These are phyloP conservation scores for Zaprionus taronus DNA, from an alignment of 1,140 invertebrate genomes.

Conservation along the genomic window DNA sequence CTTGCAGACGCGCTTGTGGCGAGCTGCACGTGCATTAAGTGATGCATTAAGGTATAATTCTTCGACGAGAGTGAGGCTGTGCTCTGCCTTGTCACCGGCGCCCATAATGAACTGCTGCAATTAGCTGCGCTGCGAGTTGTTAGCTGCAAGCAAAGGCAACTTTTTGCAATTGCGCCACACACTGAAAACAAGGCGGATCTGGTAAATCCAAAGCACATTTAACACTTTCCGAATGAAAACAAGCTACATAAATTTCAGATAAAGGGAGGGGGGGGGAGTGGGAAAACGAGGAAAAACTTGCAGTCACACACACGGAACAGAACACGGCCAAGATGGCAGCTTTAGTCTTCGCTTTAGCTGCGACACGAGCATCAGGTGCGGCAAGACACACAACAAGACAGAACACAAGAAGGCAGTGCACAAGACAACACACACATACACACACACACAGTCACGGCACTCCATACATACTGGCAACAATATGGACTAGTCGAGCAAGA, in stretches of 20 bases:
- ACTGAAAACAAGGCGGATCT: constrained; percentile 29
- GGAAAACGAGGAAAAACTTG: constrained; percentile 62
- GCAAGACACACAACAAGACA: constrained; percentile 17
- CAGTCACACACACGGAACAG: constrained; percentile 28
- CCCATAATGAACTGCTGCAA: constrained; percentile 58
- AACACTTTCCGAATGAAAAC: constrained; percentile 74
- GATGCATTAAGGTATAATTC: constrained; percentile 10
- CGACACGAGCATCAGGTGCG: constrained; percentile 64
- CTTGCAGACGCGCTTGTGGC: neutral
- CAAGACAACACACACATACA: constrained; percentile 21
- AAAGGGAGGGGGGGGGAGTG: constrained; percentile 8
- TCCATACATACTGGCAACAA: constrained; percentile 11
- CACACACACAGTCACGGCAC: neutral
- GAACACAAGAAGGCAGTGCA: constrained; percentile 4
- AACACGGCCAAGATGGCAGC: constrained; percentile 23
- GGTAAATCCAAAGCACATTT: constrained; percentile 68
- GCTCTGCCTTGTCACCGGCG: neutral
- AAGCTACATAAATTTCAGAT: constrained; percentile 76
- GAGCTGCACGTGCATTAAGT: constrained; percentile 3
- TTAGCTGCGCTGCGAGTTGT: constrained; percentile 53
- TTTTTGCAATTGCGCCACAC: constrained; percentile 48
- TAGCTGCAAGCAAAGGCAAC: constrained; percentile 41
- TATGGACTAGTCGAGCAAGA: neutral
- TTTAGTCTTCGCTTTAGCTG: neutral
- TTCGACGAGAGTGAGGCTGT: neutral